These are phyloP conservation scores for Montipora sp. DNA, from an alignment of 64 coral and sea anemone genomes.

Conservation along the genomic window DNA sequence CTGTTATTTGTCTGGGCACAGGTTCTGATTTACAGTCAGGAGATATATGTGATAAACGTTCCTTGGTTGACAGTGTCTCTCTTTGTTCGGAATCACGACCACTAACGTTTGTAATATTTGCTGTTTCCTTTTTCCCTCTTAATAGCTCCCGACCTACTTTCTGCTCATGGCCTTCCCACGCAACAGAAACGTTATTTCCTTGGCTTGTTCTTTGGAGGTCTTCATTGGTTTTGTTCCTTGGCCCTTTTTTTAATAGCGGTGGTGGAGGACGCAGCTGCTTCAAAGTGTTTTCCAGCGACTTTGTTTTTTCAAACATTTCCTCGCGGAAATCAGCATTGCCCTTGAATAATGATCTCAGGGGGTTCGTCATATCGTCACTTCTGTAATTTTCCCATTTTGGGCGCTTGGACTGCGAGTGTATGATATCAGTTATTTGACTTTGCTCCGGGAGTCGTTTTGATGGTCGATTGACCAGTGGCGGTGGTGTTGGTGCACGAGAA, in stretches of 20 bases:
- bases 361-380: background rate
- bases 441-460: conserved; percentile 19
- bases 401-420: background rate
- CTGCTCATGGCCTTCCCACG: background rate
- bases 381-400: background rate
- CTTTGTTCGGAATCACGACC: background rate
- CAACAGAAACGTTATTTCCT: no score
- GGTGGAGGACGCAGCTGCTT: conserved; percentile 22
- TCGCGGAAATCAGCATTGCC: background rate
- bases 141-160: background rate
- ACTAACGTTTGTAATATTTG: background rate
- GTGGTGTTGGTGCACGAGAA: conserved; percentile 1
- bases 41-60: background rate
- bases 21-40: background rate
- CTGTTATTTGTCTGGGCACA: conserved; percentile 28
- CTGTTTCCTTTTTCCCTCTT: background rate
- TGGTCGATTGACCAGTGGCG: conserved; percentile 24
- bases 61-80: background rate
- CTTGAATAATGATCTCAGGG: background rate
- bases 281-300: background rate
- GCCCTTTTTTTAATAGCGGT: background rate
- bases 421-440: background rate
- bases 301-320: conserved; percentile 37
- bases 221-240: background rate
- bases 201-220: background rate